phyloP scores from a whole-genome alignment of 2,888 invertebrate genomes.

The Octodonta nipae region DNA sequence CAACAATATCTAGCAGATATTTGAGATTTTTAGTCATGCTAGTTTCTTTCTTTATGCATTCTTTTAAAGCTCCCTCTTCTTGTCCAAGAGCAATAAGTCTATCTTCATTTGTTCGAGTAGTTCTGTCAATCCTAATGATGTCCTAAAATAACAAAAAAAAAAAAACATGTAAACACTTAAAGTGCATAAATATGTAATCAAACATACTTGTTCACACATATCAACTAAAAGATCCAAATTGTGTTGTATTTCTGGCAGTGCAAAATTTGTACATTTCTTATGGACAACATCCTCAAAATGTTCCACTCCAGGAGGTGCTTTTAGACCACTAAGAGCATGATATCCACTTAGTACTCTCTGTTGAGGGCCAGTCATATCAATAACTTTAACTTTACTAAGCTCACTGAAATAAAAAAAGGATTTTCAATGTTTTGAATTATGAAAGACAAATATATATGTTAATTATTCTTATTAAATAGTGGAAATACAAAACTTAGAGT shows the following conservation, averaged over 20 bases:
- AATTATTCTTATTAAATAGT: background rate
- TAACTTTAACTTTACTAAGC: conserved; percentile 83
- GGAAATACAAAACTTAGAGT: too few species aligned
- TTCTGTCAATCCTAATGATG: conserved; percentile 74
- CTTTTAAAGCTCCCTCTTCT: conserved; percentile 59
- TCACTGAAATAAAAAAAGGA: conserved; percentile 36
- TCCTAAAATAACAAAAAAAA: conserved; percentile 40
- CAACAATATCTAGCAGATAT: conserved; percentile 53
- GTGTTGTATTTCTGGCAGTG: conserved; percentile 79
- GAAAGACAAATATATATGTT: background rate
- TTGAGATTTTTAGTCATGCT: conserved; percentile 58
- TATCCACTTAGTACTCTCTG: conserved; percentile 84
- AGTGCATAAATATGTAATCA: background rate
- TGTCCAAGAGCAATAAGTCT: conserved; percentile 63
- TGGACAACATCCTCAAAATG: conserved; percentile 52
- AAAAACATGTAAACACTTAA: background rate
- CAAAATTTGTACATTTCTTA: conserved; percentile 52
- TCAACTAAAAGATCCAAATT: conserved; percentile 85
- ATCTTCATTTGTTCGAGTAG: conserved; percentile 64
- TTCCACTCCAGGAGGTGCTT: conserved; percentile 42
- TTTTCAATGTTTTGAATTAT: background rate
- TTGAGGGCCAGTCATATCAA: conserved; percentile 97
- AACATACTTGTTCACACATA: conserved; percentile 82
- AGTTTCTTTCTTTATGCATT: conserved; percentile 57
- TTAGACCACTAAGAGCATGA: conserved; percentile 68